Evolutionary conservation across 2,797 vertebrate species (phyloP).

Genomic region (Ambastaia sidthimunki): DNA sequence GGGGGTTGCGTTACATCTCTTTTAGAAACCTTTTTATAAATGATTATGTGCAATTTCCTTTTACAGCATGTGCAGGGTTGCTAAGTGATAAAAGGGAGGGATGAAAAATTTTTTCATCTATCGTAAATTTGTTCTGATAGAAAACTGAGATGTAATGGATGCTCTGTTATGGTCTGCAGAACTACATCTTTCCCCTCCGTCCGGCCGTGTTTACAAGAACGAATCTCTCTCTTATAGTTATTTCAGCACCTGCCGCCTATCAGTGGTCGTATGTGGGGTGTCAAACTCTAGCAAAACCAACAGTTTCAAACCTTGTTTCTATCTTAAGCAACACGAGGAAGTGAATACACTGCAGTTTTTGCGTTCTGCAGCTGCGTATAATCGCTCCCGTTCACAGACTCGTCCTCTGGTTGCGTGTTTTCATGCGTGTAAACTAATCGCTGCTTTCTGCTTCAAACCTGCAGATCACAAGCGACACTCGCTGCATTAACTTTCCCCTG

Average conservation of each 20-base stretch:
- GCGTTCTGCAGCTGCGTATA: neutral
- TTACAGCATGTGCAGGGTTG: constrained; percentile 8
- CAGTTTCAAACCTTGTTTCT: constrained; percentile 31
- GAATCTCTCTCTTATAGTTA: neutral
- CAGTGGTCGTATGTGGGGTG: neutral
- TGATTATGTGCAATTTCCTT: constrained; percentile 15
- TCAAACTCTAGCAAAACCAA: constrained; percentile 34
- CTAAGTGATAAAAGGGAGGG: constrained; percentile 33
- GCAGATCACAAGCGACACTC: constrained; percentile 38
- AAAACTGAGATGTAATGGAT: constrained; percentile 47
- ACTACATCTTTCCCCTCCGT: neutral
- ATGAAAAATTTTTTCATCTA: constrained; percentile 21
- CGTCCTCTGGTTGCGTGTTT: neutral
- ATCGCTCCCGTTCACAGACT: constrained; percentile 8
- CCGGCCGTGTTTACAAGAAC: constrained; percentile 2
- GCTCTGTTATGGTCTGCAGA: constrained; percentile 33
- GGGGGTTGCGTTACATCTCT: neutral
- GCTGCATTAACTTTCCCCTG: constrained; percentile 58
- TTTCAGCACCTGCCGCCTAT: constrained; percentile 5
- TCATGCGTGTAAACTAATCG: neutral
- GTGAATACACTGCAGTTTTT: neutral
- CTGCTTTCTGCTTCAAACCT: neutral
- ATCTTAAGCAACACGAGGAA: constrained; percentile 62
- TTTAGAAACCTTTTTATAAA: neutral
- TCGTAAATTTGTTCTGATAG: neutral